Conservation (phyloP, 2,888 invertebrate genomes). For the Falcaria lacertinaria region DNA sequence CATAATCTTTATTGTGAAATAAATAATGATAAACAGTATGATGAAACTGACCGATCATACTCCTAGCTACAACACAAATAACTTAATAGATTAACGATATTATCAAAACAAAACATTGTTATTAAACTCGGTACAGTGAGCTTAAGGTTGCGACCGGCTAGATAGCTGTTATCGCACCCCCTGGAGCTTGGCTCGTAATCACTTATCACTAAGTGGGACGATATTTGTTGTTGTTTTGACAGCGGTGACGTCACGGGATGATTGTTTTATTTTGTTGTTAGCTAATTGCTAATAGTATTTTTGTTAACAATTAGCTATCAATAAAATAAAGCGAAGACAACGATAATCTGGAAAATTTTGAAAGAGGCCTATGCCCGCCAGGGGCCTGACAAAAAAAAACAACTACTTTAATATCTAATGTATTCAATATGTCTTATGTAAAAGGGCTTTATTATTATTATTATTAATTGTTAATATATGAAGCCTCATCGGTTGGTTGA, state of each 20-base stretch:
- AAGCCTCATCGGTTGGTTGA: no score
- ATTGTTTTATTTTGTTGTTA: slow-evolving; percentile 1
- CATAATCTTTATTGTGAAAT: no score
- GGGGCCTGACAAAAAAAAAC: no score
- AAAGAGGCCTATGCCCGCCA: no score
- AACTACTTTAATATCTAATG: no score
- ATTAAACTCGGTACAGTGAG: slow-evolving; percentile 5
- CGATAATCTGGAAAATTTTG: no score
- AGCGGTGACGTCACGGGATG: not conserved
- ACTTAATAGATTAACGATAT: not conserved
- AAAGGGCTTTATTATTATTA: no score
- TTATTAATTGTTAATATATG: no score
- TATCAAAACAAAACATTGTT: slow-evolving; percentile 3
- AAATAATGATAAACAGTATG: not conserved
- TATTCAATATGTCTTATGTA: no score
- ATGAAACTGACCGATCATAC: not conserved
- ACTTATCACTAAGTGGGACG: slow-evolving; percentile 9
- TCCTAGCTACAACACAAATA: not conserved
- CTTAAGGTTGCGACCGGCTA: slow-evolving; percentile 21
- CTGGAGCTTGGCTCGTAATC: slow-evolving; percentile 22
- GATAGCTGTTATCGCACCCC: slow-evolving; percentile 32
- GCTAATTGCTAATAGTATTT: no score
- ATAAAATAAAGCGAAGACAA: no score
- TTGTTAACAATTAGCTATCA: no score
- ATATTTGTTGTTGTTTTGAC: not conserved